Evolutionary conservation across 23 tunicate genomes (phyloP), one percentile per base, ranked within the genome.

Genomic region (Trididemnum nubilum): DNA sequence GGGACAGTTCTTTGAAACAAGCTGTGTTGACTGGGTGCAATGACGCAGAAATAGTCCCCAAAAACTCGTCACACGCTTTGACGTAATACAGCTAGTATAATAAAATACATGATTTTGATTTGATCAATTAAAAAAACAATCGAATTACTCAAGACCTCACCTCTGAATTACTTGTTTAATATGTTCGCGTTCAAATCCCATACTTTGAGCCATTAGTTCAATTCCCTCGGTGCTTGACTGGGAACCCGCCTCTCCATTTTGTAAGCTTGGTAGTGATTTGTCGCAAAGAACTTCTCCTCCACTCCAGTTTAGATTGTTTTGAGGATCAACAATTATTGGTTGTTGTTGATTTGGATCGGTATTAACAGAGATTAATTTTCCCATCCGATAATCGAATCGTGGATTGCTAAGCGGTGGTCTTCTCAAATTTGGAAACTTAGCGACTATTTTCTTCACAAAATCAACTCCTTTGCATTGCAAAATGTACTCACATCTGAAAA

Each of bases 391-490:
- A 40, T 73, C 78, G 39, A 73, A 73, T 73, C 78, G 29, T 9
- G 78, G 32, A 73, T 73, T 2, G 28, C 58, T 27, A 21, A 73
- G 31, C 5, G 78, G 12, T 73, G 78, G 78, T 73, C 78, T 25
- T 9, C 31, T 23, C 30, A 73, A 38, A 39, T 73, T 40, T 73
- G 78, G 59, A 37, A 38, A 37, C 24, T 40, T 73, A 9, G 58
- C 3, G 2, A 39, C 78, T 15, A 73, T 26, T 5, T 73, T 23
- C 24, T 40, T 73, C 29, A 73, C 78, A 38, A 21, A 73, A 2
- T 38, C 78, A 37, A 73, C 30, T 22, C 78, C 78, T 39, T 73
- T 73, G 59, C 57, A 73, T 40, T 40, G 78, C 57, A 73, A 26
- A 22, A 73, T 39, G 58, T 19, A 73, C 24, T 73, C 78, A 39